Conservation (phyloP, 1,140 invertebrate genomes). For the Archivesica marissinica region DNA sequence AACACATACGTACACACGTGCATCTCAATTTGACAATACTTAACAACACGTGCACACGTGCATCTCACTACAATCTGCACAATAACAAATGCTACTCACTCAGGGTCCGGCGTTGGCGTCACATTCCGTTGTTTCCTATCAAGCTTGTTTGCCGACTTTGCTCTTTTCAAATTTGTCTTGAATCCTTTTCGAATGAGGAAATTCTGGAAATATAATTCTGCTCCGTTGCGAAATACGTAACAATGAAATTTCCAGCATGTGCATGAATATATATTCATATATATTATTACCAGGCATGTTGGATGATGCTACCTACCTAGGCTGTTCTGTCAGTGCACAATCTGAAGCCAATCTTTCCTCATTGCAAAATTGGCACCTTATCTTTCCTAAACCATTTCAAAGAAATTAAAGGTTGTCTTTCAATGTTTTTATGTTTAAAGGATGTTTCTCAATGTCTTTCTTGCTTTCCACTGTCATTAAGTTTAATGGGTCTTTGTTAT, state of each 20-base stretch:
- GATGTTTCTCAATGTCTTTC: no score
- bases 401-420: no score
- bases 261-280: no score
- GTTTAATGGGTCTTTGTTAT: no score
- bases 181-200: slow-evolving; percentile 54
- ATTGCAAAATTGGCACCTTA: slow-evolving; percentile 14
- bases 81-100: slow-evolving; percentile 4
- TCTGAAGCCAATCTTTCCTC: slow-evolving; percentile 10
- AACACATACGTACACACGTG: no score
- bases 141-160: slow-evolving; percentile 54
- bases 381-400: no score
- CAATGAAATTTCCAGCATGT: background rate
- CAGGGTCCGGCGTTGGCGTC: slow-evolving; percentile 35
- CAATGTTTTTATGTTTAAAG: no score
- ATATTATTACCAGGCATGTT: no score
- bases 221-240: background rate
- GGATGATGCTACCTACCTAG: no score
- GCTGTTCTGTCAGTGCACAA: background rate
- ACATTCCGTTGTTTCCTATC: slow-evolving; percentile 42
- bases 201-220: slow-evolving; percentile 45
- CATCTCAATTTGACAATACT: no score
- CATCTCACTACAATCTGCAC: slow-evolving; percentile 4
- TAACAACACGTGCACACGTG: background rate
- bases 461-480: no score
- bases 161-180: slow-evolving; percentile 54